Evolutionary conservation across 1,140 invertebrate species (phyloP).

Genomic region (Rhopalosiphum maidis): DNA sequence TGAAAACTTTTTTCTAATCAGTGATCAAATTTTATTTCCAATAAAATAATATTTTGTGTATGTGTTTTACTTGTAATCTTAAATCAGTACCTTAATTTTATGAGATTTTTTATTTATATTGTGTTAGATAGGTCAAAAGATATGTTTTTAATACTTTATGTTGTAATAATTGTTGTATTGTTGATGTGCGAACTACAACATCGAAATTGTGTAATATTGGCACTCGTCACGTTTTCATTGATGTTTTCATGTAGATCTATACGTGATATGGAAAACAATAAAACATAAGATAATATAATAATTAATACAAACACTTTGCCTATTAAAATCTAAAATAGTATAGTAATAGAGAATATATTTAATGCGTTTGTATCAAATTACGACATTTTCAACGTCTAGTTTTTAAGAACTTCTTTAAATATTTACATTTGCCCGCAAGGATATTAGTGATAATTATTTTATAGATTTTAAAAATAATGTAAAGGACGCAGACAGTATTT

Average conservation of each 20-base stretch:
- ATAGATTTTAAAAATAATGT: background rate
- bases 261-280: background rate
- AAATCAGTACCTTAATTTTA: background rate
- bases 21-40: background rate
- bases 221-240: slow-evolving; percentile 34
- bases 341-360: background rate
- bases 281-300: background rate
- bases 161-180: background rate
- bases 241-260: slow-evolving; percentile 14
- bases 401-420: background rate
- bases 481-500: background rate
- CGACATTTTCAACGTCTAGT: background rate
- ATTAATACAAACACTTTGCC: background rate
- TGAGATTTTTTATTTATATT: background rate
- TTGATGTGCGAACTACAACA: slow-evolving; percentile 1
- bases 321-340: background rate
- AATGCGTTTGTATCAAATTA: background rate
- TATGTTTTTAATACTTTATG: background rate
- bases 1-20: background rate
- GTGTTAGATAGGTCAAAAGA: background rate
- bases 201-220: slow-evolving; percentile 11
- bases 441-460: slow-evolving; percentile 4
- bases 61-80: background rate
- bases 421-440: background rate
- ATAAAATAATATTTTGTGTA: background rate